Base-by-base conservation (phyloP, 1,140 invertebrate species). In the Atopsyche davidsoni region DNA sequence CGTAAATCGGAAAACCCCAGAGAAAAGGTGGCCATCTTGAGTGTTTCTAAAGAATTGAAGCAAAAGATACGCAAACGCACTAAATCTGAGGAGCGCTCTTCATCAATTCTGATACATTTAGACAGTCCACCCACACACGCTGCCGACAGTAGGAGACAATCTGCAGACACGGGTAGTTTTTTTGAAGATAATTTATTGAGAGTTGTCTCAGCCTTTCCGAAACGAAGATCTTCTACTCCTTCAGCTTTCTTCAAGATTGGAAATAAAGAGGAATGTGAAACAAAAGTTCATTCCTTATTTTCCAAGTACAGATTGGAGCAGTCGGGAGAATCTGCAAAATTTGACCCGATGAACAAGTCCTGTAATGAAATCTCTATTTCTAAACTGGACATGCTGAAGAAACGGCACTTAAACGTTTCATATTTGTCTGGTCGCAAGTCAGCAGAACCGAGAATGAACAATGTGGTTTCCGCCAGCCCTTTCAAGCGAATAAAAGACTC, bases 161-260 rank as follows among this genome's bases (percentile, higher is more conserved):
- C 18, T 9, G 4, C 46, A 40, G 28, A 13, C 23, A 28, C 28
- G 46, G 19, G 53, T 38, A 36, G 38, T 44, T 45, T 64, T 9
- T 48, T 66, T 0, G 67, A 68, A 45, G 65, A 66, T 4, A 66
- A 64, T 34, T 18, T 65, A 0, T 13, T 64, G 0, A 64, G 60
- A 45, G 55, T 63, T 2, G 57, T 64, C 17, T 53, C 60, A 1
- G 38, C 59, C 4, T 60, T 69, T 7, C 63, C 63, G 0, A 70
- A 67, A 49, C 45, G 70, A 2, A 53, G 69, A 1, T 64, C 62
- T 38, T 72, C 69, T 0, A 71, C 70, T 0, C 69, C 67, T 0
- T 62, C 61, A 0, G 59, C 62, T 11, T 14, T 58, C 10, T 55
- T 51, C 18, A 57, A 57, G 39, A 51, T 47, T 3, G 42, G 40